Percentiles rank a stretch among this genome's conserved stretches.
These are phyloP conservation scores for Cremastobaeus sp. DNA, from an alignment of 2,888 invertebrate genomes.

Conservation along the genomic window DNA sequence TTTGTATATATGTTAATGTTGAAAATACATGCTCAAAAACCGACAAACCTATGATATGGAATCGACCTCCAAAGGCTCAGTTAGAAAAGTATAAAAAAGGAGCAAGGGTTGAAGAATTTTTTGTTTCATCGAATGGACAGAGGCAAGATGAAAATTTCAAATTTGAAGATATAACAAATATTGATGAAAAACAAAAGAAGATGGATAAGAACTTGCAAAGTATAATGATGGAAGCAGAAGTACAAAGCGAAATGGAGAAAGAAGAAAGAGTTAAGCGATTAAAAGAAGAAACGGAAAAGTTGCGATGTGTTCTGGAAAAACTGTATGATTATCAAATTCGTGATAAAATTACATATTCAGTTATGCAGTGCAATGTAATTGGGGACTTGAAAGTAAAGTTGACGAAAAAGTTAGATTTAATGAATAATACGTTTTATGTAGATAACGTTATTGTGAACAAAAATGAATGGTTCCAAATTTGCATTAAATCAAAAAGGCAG, in stretches of 20 bases:
- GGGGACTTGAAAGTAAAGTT: too few relatives aligned
- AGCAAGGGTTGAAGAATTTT: background rate
- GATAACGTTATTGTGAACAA: constrained; percentile 20
- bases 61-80: constrained; percentile 16
- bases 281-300: too few relatives aligned
- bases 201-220: background rate
- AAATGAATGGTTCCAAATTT: constrained; percentile 12
- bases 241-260: too few relatives aligned
- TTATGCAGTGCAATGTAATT: too few relatives aligned
- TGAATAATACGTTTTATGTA: constrained; percentile 6
- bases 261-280: too few relatives aligned
- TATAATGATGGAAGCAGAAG: too few relatives aligned
- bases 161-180: constrained; percentile 1
- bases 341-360: too few relatives aligned
- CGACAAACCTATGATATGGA: constrained; percentile 34
- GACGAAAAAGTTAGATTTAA: constrained; percentile 3
- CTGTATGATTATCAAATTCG: too few relatives aligned
- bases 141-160: background rate
- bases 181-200: background rate
- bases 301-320: too few relatives aligned
- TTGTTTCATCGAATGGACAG: background rate
- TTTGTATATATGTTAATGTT: constrained; percentile 26
- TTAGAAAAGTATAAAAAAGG: constrained; percentile 34
- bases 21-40: constrained; percentile 31
- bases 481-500: constrained; percentile 16